phyloP scores from a whole-genome alignment of 2,113 vertebrate genomes.

The Festucalex cinctus region DNA sequence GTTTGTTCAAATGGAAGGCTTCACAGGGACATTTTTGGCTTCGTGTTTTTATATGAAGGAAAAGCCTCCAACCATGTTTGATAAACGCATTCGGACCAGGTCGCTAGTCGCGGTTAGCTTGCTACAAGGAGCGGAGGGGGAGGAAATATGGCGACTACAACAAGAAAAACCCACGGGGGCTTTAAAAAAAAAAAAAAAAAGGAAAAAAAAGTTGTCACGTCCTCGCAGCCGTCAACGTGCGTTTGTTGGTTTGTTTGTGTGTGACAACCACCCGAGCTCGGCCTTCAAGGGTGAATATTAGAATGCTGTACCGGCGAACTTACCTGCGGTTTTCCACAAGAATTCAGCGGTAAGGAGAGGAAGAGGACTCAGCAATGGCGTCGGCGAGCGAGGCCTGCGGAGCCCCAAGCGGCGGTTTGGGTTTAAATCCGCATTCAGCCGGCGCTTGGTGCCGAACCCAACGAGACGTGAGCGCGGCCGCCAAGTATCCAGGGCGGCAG shows the following conservation, averaged over 20 bases:
- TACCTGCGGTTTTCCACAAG: constrained; percentile 53
- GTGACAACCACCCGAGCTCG: neutral
- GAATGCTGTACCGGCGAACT: neutral
- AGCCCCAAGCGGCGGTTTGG: constrained; percentile 58
- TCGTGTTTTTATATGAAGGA: too few species aligned
- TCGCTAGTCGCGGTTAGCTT: constrained; percentile 39
- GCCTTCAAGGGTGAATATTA: too few species aligned
- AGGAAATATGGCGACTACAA: constrained; percentile 77
- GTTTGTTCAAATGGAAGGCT: neutral
- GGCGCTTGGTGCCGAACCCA: constrained; percentile 50
- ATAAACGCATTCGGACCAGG: constrained; percentile 37
- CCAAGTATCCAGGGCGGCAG: constrained; percentile 56
- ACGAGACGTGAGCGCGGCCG: constrained; percentile 13
- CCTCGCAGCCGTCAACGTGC: neutral
- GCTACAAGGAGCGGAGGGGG: constrained; percentile 31
- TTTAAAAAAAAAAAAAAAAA: neutral
- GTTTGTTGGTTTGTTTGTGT: neutral
- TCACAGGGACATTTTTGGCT: too few species aligned
- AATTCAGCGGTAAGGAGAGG: constrained; percentile 47
- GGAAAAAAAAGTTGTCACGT: constrained; percentile 8
- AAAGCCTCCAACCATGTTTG: too few species aligned
- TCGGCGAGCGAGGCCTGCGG: constrained; percentile 68
- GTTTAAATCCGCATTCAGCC: constrained; percentile 69
- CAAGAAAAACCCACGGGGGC: constrained; percentile 55
- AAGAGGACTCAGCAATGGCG: constrained; percentile 62